A percentile compares a stretch with the other conserved stretches of the same genome.
Evolutionary conservation across 2,113 vertebrate genomes (phyloP).

Genomic region (Alouatta palliata): DNA sequence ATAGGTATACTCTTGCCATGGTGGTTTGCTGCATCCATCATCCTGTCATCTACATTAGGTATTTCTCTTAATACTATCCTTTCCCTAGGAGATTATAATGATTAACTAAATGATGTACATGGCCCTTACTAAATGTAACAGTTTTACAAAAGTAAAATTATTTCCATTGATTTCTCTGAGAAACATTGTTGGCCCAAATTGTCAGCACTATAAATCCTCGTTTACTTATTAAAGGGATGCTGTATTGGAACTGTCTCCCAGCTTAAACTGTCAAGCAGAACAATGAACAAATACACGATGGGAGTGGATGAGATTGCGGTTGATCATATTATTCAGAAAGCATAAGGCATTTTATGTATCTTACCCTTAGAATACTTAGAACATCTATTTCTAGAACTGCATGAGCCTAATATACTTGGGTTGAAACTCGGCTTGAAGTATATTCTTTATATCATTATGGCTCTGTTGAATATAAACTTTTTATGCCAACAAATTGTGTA

Average conservation of each 20-base stretch:
- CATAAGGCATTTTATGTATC: neutral
- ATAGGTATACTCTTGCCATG: too few species aligned
- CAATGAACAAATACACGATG: neutral
- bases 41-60: too few species aligned
- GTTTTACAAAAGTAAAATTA: neutral
- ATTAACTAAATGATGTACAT: neutral
- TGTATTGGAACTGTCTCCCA: neutral
- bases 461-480: neutral
- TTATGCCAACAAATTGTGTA: constrained; percentile 8
- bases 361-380: neutral
- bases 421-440: constrained; percentile 22
- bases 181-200: neutral
- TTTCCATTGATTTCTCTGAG: neutral
- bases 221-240: neutral
- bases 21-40: too few species aligned
- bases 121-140: neutral
- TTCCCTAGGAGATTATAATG: neutral
- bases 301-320: neutral
- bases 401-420: neutral
- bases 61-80: too few species aligned
- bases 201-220: neutral
- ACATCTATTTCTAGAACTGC: neutral
- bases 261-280: neutral
- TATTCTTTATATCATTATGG: constrained; percentile 10
- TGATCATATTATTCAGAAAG: neutral